Base-by-base conservation (phyloP, 1,140 invertebrate species). In the Homarus americanus region DNA sequence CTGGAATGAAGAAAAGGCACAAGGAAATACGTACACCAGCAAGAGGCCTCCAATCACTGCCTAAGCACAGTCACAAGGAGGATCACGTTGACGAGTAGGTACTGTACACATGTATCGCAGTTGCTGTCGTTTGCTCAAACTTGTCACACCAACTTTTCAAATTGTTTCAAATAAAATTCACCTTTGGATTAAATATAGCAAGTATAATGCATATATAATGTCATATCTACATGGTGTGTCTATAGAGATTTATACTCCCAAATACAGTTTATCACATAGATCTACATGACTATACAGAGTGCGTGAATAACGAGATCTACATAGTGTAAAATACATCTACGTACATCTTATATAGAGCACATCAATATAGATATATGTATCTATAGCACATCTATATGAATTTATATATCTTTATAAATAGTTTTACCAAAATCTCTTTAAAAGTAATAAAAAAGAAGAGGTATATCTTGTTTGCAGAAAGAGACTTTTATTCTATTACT, bases 1-100 rank as follows among this genome's bases (percentile, higher is more conserved):
- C n/a, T 79, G 76, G 76, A 44, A 79, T 79, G 40, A 79, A 76
- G 75, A 76, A 79, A 79, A 79, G 76, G 76, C 76, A 79, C 76
- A 79, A 79, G 76, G 76, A 79, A 79, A 79, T 79, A 79, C 76
- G 44, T 79, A 79, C 76, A 79, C 76, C 76, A 79, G 41, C 41
- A 79, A 40, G 40, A 79, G 44, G 41, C 44, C 44, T 79, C 76
- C 44, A 79, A 28, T 2, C 44, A 44, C 40, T 28, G 34, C 15
- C 36, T 44, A 9, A 49, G 28, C 44, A 79, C 76, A 40, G 76
- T n/a, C 24, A 79, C n/a, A 79, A 49, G 76, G 40, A 79, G 28
- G 44, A 79, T 44, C 63, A 69, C 12, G 17, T 49, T 9, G 44
- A 44, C 40, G 40, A 49, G 32, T 40, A 76, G 34, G 44, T 44